Evolutionary conservation across 2,113 vertebrate species (phyloP).

Genomic region (Rhynchomys soricoides): DNA sequence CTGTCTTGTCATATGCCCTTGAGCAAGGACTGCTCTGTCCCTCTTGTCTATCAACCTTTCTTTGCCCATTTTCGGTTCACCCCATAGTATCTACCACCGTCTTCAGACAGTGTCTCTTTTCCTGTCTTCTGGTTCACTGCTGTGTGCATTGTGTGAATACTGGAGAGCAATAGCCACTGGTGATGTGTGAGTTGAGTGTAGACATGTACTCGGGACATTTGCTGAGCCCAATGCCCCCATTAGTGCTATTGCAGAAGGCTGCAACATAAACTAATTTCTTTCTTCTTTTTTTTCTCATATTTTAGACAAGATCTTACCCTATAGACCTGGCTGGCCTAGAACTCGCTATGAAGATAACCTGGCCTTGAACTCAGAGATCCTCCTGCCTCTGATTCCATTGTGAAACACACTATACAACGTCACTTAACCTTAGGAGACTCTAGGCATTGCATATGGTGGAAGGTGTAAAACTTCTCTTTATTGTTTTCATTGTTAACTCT

Average conservation of each 20-base stretch:
- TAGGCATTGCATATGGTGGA: not conserved
- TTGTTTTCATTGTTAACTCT: not conserved
- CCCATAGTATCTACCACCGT: too few relatives aligned
- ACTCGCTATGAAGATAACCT: not conserved
- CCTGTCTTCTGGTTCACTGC: not conserved
- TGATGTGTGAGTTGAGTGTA: not conserved
- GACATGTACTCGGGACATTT: not conserved
- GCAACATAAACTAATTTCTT: not conserved
- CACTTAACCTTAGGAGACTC: not conserved
- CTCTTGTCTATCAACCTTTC: not conserved
- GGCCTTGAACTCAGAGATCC: not conserved
- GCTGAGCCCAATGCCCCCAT: not conserved
- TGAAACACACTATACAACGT: not conserved
- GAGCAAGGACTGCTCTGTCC: not conserved
- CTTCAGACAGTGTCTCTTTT: not conserved
- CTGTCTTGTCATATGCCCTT: not conserved
- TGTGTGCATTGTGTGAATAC: not conserved
- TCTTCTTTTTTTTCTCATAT: not conserved
- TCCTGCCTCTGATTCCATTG: not conserved
- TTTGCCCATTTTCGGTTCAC: not conserved
- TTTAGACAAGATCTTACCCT: not conserved
- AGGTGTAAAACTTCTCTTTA: rapidly evolving
- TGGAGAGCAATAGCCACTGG: not conserved
- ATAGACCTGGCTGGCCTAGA: not conserved
- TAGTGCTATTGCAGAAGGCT: not conserved